Percentiles rank a stretch among this genome's conserved stretches.
Evolutionary conservation across 2,113 vertebrate genomes (phyloP).

Genomic region (Speoplatyrhinus poulsoni): DNA sequence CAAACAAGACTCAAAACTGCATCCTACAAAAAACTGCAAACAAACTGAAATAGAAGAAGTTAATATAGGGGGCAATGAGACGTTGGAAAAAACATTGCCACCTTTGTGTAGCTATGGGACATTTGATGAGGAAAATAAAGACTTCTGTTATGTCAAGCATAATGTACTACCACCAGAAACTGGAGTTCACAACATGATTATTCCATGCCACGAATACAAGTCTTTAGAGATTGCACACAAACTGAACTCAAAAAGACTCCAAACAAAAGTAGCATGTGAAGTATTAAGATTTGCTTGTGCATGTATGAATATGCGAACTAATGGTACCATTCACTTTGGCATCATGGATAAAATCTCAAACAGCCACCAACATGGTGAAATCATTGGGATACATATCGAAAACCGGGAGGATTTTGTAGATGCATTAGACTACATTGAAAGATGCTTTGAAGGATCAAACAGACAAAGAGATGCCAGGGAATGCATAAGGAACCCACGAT

Average conservation of each 20-base stretch:
- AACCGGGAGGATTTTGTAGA: conserved; percentile 55
- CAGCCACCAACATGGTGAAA: conserved; percentile 62
- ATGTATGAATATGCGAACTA: conserved; percentile 79
- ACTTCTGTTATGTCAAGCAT: conserved; percentile 70
- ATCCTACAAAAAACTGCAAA: neutral
- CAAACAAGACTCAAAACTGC: neutral
- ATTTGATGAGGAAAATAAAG: conserved; percentile 56
- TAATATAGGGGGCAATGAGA: neutral
- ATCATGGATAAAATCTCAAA: conserved; percentile 63
- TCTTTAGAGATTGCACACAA: conserved; percentile 58
- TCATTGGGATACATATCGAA: conserved; percentile 52
- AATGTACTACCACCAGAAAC: conserved; percentile 71
- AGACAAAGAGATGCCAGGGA: conserved; percentile 51
- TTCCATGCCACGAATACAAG: conserved; percentile 79
- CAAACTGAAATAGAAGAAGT: rapidly evolving
- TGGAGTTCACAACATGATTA: conserved; percentile 63
- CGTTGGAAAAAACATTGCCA: rapidly evolving
- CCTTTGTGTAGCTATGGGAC: conserved; percentile 19
- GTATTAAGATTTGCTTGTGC: conserved; percentile 73
- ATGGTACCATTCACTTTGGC: conserved; percentile 81
- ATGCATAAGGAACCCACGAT: conserved; percentile 71
- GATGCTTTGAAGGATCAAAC: conserved; percentile 32
- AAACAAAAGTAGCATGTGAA: conserved; percentile 72
- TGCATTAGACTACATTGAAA: conserved; percentile 69
- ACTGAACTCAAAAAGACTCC: conserved; percentile 36